Base-by-base conservation (phyloP, 2,888 invertebrate species). In the Thymelicus sylvestris region DNA sequence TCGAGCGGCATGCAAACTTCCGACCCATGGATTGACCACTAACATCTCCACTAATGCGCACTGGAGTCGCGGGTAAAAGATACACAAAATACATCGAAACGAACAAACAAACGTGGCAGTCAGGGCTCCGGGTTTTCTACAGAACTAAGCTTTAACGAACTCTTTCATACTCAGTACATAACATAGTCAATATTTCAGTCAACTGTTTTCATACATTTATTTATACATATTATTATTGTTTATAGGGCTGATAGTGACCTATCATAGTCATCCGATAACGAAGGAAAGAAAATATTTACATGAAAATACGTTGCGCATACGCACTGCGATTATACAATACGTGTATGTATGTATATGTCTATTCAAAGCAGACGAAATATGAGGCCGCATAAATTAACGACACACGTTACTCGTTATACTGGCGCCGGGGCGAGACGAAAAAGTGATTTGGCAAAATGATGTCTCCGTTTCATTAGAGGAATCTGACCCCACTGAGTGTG, bases 361-460 rank as follows among this genome's bases (percentile, higher is more conserved):
- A 63, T 57, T 48, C 63, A 59, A 57, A 64, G 47, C 48, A 64
- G 50, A 65, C 59, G 59, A 70, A 57, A 70, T 69, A 65, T 69
- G 69, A 64, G 69, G 69, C 64, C 69, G 69, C 69, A 69, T 69
- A 64, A 64, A 69, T 69, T 69, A 69, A 68, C 44, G 69, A 64
- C 59, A 64, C 44, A 31, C 48, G 67, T 63, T 31, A 44, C 44
- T 44, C 55, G 62, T 55, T 52, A 13, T n/a, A 19, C 80, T 80
- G 84, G 86, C 82, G 85, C 81, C 74, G 76, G 76, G 78, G 71
- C 78, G 80, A 85, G 84, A 83, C 83, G 78, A 81, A 86, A 87
- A 81, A 85, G 85, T 87, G 83, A 87, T 89, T 88, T 87, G 78
- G 83, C 83, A 79, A 83, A 88, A 86, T 87, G 85, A 88, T 81